phyloP scores from a whole-genome alignment of 1,140 invertebrate genomes.

The Sitobion miscanthi region DNA sequence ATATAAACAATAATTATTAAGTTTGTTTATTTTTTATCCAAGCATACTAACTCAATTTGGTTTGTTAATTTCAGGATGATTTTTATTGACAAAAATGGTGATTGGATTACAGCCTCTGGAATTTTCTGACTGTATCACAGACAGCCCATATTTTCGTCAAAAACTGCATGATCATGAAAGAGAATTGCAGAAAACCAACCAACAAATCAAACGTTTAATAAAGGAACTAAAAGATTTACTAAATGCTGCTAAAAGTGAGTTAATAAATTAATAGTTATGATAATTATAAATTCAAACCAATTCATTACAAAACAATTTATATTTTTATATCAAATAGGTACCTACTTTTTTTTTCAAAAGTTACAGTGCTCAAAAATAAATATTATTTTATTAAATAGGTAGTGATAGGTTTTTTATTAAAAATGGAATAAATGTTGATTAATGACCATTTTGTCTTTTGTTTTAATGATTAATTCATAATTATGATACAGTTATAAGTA shows the following conservation, averaged over 20 bases:
- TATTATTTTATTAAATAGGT: background rate
- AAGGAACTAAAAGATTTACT: slow-evolving; percentile 95
- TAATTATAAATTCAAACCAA: background rate
- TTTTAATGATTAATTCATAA: background rate
- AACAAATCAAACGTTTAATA: slow-evolving; percentile 94
- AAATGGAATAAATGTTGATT: background rate
- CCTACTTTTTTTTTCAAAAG: background rate
- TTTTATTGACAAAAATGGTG: slow-evolving; percentile 65
- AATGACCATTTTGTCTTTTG: background rate
- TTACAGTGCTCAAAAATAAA: background rate
- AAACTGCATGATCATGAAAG: slow-evolving; percentile 96
- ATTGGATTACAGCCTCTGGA: slow-evolving; percentile 94
- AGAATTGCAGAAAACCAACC: slow-evolving; percentile 92
- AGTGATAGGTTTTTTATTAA: background rate
- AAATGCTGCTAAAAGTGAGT: slow-evolving; percentile 90
- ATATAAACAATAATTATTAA: background rate
- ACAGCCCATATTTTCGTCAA: slow-evolving; percentile 95
- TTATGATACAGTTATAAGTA: background rate
- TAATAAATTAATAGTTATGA: background rate
- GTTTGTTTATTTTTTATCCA: background rate
- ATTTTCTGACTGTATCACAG: slow-evolving; percentile 95
- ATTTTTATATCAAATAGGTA: background rate
- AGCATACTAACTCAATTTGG: background rate
- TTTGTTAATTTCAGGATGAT: slow-evolving; percentile 42
- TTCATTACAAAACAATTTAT: background rate